Conservation (phyloP, 2,113 vertebrate genomes). For the Psilopogon haemacephalus region DNA sequence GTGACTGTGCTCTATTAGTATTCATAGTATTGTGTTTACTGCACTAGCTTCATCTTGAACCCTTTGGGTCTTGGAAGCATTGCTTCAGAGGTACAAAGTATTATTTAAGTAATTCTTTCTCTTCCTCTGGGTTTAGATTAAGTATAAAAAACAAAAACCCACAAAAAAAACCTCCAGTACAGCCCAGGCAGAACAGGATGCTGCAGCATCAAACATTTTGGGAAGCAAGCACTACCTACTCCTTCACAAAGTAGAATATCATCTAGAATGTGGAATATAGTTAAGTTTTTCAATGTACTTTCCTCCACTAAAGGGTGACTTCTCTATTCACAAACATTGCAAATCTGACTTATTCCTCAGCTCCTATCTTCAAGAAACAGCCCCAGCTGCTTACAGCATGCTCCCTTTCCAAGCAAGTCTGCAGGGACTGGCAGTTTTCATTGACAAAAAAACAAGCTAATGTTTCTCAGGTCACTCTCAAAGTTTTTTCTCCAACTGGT, state of each 20-base stretch:
- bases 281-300: background rate
- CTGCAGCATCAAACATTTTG: background rate
- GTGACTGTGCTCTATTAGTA: background rate
- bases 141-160: background rate
- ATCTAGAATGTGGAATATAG: background rate
- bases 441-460: background rate
- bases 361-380: background rate
- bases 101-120: background rate
- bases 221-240: background rate
- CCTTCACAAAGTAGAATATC: background rate
- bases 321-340: background rate
- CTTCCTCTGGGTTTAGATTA: background rate
- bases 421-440: slow-evolving; percentile 27
- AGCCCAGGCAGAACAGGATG: background rate
- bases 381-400: background rate
- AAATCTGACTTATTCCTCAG: background rate
- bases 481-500: background rate
- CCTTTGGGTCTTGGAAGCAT: background rate
- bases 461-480: slow-evolving; percentile 10
- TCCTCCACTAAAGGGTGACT: background rate
- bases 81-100: background rate
- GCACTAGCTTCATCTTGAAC: background rate
- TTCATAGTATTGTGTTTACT: background rate
- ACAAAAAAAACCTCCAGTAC: background rate
- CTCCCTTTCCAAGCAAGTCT: background rate